These are phyloP conservation scores for Laupala kohalensis DNA, from an alignment of 1,140 invertebrate species.

Conservation along the genomic window DNA sequence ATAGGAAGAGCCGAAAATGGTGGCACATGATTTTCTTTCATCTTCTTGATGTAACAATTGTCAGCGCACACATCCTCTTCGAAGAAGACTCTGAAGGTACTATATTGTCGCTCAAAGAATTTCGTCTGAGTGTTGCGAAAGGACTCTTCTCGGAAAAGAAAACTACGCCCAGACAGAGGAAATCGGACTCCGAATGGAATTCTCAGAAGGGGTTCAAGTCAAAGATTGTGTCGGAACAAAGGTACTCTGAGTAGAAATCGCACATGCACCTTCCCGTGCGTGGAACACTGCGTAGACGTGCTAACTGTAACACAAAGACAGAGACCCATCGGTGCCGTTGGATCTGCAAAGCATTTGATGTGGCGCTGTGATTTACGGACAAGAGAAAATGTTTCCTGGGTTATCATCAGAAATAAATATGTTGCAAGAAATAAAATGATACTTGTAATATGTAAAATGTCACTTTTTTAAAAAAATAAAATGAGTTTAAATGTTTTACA, in stretches of 20 bases:
- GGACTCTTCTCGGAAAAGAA: neutral
- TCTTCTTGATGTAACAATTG: conserved; percentile 7
- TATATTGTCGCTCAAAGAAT: conserved; percentile 2
- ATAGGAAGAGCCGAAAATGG: conserved; percentile 10
- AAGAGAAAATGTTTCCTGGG: neutral
- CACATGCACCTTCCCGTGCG: neutral
- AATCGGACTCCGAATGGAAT: neutral
- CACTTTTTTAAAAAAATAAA: too few species aligned
- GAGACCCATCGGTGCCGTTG: conserved; percentile 4
- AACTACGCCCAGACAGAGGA: neutral
- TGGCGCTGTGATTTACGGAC: neutral
- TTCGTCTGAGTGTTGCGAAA: conserved; percentile 2
- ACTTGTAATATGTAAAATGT: too few species aligned
- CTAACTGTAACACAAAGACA: neutral
- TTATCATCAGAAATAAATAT: too few species aligned
- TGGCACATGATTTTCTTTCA: conserved; percentile 12
- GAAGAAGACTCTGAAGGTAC: neutral
- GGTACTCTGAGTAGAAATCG: neutral
- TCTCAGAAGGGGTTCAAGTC: neutral
- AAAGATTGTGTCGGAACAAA: neutral
- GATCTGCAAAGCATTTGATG: conserved; percentile 2
- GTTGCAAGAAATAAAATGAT: too few species aligned
- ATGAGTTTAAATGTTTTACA: too few species aligned
- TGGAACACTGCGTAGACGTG: neutral
- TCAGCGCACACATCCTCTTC: conserved; percentile 8